Evolutionary conservation across 1,140 invertebrate genomes (phyloP).

Genomic region (Augochlora pura): DNA sequence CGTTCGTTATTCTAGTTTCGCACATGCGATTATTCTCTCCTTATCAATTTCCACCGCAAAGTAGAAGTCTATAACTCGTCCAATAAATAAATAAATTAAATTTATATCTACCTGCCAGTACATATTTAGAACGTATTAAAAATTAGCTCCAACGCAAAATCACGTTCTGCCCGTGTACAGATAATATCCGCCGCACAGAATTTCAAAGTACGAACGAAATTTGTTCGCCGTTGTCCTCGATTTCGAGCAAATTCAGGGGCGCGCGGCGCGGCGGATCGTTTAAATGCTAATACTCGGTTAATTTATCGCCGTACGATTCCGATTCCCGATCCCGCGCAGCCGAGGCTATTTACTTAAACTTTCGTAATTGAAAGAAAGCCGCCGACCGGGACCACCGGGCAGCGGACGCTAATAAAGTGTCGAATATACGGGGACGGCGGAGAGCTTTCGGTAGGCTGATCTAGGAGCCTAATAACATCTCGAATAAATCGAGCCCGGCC

Average conservation of each 20-base stretch:
- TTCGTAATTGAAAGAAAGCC: conserved; percentile 67
- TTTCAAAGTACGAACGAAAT: no score
- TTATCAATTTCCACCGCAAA: no score
- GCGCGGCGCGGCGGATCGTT: conserved; percentile 34
- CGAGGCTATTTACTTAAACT: conserved; percentile 59
- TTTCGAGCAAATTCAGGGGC: not conserved
- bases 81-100: no score
- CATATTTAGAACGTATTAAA: no score
- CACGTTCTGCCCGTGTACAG: no score
- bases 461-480: conserved; percentile 57
- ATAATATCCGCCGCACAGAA: no score
- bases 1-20: no score
- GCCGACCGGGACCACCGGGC: conserved; percentile 62
- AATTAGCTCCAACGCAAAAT: no score
- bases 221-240: no score
- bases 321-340: conserved; percentile 30
- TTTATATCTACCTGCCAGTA: no score
- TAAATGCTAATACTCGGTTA: conserved; percentile 61
- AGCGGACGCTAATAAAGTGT: conserved; percentile 46
- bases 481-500: conserved; percentile 15
- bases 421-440: conserved; percentile 59
- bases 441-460: conserved; percentile 46
- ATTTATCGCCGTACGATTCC: conserved; percentile 64
- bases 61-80: no score
- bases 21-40: no score